Conservation (phyloP, 1,140 invertebrate genomes). For the Megalonaias nervosa region DNA sequence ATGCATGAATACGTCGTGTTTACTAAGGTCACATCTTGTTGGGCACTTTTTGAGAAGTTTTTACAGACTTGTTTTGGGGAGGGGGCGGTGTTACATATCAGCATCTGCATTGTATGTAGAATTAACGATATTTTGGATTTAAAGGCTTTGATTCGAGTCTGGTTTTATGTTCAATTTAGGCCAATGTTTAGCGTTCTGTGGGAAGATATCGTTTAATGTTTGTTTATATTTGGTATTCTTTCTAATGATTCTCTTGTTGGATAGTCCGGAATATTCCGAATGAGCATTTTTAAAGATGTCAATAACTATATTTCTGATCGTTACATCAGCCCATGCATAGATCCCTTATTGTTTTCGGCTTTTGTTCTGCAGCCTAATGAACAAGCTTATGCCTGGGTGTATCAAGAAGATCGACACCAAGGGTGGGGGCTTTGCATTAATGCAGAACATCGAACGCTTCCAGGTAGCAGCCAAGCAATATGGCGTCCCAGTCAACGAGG, state of each 20-base stretch:
- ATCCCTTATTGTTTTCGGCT: background rate
- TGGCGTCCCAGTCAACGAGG: slow-evolving; percentile 89
- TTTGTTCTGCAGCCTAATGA: slow-evolving; percentile 79
- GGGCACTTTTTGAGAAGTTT: no score
- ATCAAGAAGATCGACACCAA: slow-evolving; percentile 89
- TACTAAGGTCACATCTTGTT: no score
- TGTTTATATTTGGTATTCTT: background rate
- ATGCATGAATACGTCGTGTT: no score
- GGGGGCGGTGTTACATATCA: no score
- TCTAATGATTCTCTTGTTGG: background rate
- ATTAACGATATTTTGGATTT: no score
- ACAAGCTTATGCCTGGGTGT: slow-evolving; percentile 86
- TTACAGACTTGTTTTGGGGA: no score
- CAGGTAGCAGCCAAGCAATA: slow-evolving; percentile 86
- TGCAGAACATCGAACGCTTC: slow-evolving; percentile 95
- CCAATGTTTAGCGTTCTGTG: no score
- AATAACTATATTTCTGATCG: background rate
- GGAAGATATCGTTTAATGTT: background rate
- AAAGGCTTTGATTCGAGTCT: no score
- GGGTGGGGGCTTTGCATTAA: slow-evolving; percentile 94
- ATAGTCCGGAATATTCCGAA: background rate
- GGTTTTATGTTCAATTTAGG: no score
- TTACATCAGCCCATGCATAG: background rate
- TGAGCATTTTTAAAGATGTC: no score
- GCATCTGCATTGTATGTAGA: no score